Conservation (phyloP, 2,113 vertebrate species). For the Halichoeres trimaculatus region DNA sequence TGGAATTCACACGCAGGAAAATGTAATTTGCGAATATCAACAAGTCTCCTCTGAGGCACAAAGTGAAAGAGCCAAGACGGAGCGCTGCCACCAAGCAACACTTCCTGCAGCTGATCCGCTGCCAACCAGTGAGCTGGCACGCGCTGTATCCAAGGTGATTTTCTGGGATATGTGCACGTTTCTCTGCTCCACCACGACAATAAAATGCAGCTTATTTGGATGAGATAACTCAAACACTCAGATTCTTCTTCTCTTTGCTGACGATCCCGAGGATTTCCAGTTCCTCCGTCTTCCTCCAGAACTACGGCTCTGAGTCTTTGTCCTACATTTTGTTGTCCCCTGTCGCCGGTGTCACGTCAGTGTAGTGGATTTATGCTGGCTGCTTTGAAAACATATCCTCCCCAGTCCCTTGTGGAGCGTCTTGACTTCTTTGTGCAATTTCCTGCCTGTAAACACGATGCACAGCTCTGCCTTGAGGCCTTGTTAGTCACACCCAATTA, state of each 20-base stretch:
- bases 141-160: conserved; percentile 31
- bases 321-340: neutral
- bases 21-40: conserved; percentile 51
- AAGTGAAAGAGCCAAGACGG: conserved; percentile 20
- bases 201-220: conserved; percentile 17
- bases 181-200: conserved; percentile 8
- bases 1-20: conserved; percentile 17
- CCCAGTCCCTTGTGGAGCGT: neutral
- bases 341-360: neutral
- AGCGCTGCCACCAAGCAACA: conserved; percentile 37
- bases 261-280: too few species aligned
- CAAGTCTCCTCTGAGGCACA: conserved; percentile 46
- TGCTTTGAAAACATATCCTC: neutral
- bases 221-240: neutral
- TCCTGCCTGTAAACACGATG: conserved; percentile 29
- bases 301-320: neutral
- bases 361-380: neutral
- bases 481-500: conserved; percentile 47
- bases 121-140: conserved; percentile 27
- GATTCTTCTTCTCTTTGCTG: neutral
- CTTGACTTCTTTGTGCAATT: neutral
- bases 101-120: conserved; percentile 30
- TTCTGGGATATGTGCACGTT: conserved; percentile 37
- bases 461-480: conserved; percentile 6
- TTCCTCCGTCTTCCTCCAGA: neutral